A percentile compares a stretch with the other conserved stretches of the same genome.
Conservation (phyloP, 1,140 invertebrate species). For the Bombus balteatus region DNA sequence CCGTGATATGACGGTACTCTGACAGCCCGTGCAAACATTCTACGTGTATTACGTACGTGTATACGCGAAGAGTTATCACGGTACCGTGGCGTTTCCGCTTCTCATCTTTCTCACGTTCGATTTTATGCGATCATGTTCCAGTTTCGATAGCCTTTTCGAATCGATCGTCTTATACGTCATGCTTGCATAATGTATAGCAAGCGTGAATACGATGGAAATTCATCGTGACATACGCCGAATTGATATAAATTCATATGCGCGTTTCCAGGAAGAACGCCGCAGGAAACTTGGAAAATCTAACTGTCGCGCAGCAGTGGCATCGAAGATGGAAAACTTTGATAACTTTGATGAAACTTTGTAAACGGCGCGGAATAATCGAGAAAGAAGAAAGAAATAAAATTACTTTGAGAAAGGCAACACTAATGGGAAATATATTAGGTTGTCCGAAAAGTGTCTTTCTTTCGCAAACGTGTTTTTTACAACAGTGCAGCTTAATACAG, state of each 20-base stretch:
- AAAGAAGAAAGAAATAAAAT: background rate
- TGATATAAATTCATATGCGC: background rate
- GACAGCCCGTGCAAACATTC: background rate
- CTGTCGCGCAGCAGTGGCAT: background rate
- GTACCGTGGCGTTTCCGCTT: conserved; percentile 24
- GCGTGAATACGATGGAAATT: background rate
- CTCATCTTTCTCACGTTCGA: conserved; percentile 18
- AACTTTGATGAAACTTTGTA: too few species aligned
- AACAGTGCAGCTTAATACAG: too few species aligned
- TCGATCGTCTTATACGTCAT: background rate
- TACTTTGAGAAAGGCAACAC: too few species aligned
- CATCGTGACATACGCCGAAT: background rate
- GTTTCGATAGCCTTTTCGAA: background rate
- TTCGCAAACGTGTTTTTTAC: too few species aligned
- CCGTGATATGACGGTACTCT: background rate
- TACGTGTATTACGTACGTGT: too few species aligned
- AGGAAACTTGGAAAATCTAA: background rate
- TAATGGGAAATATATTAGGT: too few species aligned
- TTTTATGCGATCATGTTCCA: conserved; percentile 13
- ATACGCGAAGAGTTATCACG: background rate
- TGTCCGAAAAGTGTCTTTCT: too few species aligned
- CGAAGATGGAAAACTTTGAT: background rate
- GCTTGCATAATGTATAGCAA: conserved; percentile 1
- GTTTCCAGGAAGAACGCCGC: background rate
- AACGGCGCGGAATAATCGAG: too few species aligned